These are phyloP conservation scores for Plutella xylostella DNA, from an alignment of 2,888 invertebrate genomes.

Conservation along the genomic window DNA sequence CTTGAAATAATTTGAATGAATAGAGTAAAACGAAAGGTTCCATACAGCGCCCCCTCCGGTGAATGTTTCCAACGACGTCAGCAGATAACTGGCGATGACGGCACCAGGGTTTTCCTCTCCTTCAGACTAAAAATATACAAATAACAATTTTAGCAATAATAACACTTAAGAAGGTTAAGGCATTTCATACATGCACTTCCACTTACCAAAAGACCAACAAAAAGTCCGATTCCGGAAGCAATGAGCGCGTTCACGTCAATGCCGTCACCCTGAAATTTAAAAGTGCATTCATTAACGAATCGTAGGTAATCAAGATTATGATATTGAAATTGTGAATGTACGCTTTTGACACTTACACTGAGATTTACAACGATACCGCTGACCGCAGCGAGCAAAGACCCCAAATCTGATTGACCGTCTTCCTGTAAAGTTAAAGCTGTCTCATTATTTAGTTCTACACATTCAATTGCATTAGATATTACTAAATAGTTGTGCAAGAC, in stretches of 20 bases:
- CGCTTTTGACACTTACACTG: conserved; percentile 44
- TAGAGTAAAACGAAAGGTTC: conserved; percentile 11
- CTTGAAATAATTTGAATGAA: conserved; percentile 18
- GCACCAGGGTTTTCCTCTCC: conserved; percentile 57
- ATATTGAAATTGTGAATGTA: background rate
- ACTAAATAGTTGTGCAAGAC: too few relatives aligned
- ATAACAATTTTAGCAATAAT: conserved; percentile 3
- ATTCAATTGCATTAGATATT: background rate
- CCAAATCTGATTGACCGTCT: conserved; percentile 58
- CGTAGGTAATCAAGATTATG: background rate
- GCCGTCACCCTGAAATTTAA: conserved; percentile 51
- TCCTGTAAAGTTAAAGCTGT: conserved; percentile 31
- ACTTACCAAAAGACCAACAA: conserved; percentile 56
- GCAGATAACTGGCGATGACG: conserved; percentile 47
- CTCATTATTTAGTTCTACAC: background rate
- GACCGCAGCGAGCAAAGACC: conserved; percentile 52
- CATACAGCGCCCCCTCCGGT: conserved; percentile 63
- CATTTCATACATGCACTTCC: background rate
- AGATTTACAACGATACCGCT: conserved; percentile 54
- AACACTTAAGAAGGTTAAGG: background rate
- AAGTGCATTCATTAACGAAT: conserved; percentile 3
- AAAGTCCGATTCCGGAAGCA: conserved; percentile 51
- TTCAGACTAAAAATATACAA: conserved; percentile 37
- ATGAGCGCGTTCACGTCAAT: conserved; percentile 54
- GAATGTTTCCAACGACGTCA: conserved; percentile 54